A percentile compares a stretch with the other conserved stretches of the same genome.
phyloP scores from a whole-genome alignment of 1,140 invertebrate species.

The Ridgeia piscesae region DNA sequence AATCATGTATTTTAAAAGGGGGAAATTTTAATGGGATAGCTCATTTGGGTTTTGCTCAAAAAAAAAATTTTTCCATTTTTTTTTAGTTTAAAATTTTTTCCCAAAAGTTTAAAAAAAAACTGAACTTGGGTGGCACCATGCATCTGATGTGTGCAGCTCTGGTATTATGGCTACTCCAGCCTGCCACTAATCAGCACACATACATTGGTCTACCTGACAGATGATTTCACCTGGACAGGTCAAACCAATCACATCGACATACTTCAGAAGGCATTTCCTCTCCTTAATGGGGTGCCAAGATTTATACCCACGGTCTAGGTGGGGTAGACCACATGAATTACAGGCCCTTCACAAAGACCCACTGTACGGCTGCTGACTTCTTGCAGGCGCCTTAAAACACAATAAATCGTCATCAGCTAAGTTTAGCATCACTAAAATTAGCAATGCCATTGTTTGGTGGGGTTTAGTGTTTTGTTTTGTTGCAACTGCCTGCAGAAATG shows the following conservation, averaged over 20 bases:
- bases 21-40: too few relatives aligned
- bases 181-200: background rate
- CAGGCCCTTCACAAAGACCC: background rate
- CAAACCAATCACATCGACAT: background rate
- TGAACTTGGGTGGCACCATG: background rate
- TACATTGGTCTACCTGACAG: background rate
- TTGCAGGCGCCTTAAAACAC: background rate
- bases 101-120: background rate
- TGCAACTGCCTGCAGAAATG: background rate
- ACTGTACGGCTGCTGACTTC: background rate
- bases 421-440: background rate
- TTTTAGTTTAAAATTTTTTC: too few relatives aligned
- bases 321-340: background rate
- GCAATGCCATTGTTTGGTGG: background rate
- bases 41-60: too few relatives aligned
- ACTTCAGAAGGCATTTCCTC: background rate
- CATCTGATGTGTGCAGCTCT: too few relatives aligned
- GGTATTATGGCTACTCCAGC: background rate
- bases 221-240: background rate
- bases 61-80: too few relatives aligned
- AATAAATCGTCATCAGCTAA: background rate
- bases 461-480: background rate
- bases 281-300: background rate
- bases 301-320: background rate
- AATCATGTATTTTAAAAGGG: too few relatives aligned